A percentile compares a stretch with the other conserved stretches of the same genome.
These are phyloP conservation scores for Poecile atricapillus DNA, from an alignment of 2,113 vertebrate genomes.

Conservation along the genomic window DNA sequence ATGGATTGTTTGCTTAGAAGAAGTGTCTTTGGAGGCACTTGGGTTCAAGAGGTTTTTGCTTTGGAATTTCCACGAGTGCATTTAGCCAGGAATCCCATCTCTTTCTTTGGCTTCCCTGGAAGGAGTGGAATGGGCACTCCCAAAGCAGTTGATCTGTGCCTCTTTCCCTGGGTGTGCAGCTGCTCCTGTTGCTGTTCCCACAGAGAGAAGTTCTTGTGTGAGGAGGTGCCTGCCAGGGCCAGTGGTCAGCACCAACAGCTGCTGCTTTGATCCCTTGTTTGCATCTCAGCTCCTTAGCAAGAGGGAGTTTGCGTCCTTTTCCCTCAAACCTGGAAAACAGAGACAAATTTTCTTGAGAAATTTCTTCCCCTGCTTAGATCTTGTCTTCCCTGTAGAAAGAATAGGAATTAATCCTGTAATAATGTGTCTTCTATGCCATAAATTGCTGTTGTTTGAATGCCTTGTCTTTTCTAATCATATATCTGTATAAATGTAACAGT, in stretches of 20 bases:
- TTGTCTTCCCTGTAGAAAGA: not conserved
- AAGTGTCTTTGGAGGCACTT: not conserved
- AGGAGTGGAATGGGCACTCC: not conserved
- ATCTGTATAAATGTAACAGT: not conserved
- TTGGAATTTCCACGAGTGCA: not conserved
- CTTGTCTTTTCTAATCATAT: not conserved
- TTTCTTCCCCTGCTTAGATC: not conserved
- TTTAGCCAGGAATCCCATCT: not conserved
- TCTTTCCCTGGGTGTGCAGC: not conserved
- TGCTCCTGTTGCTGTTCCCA: not conserved
- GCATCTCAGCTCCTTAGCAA: not conserved
- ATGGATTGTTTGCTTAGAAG: not conserved
- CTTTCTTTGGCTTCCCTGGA: not conserved
- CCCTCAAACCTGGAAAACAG: not conserved
- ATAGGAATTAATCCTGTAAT: not conserved
- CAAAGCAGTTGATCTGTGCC: not conserved
- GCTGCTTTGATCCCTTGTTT: not conserved
- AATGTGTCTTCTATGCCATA: not conserved
- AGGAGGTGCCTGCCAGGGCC: not conserved
- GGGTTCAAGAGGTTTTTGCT: not conserved
- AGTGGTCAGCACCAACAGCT: not conserved
- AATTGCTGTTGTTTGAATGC: not conserved
- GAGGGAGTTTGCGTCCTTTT: rapidly evolving
- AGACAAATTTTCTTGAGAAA: not conserved
- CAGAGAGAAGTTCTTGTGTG: not conserved